Evolutionary conservation across 1,140 invertebrate genomes (phyloP).

Genomic region (Anoplolepis gracilipes): DNA sequence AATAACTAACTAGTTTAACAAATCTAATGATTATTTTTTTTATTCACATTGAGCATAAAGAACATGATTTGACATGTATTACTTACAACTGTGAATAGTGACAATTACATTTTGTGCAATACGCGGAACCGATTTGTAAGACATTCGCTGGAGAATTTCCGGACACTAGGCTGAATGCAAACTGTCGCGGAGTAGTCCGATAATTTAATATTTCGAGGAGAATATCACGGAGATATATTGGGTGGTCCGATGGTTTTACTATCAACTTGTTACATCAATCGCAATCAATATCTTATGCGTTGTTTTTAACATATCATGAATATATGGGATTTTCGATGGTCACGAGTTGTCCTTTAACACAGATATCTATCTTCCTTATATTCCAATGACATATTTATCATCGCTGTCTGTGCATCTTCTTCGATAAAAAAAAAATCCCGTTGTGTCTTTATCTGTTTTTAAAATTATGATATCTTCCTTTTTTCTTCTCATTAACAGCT

Average conservation of each 20-base stretch:
- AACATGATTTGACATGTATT: not conserved
- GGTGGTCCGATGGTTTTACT: not conserved
- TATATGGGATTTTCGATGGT: not conserved
- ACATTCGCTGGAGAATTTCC: not conserved
- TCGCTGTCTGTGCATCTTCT: conserved; percentile 2
- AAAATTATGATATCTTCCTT: conserved; percentile 34
- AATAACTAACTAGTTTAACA: not conserved
- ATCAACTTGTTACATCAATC: conserved; percentile 18
- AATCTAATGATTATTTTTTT: conserved; percentile 7
- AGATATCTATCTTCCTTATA: conserved; percentile 16
- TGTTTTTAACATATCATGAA: conserved; percentile 58
- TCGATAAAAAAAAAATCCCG: not conserved
- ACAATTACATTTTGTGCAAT: not conserved
- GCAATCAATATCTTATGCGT: not conserved
- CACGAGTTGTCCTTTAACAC: conserved; percentile 18
- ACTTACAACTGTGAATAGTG: not conserved
- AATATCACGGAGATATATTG: not conserved
- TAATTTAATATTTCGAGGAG: conserved; percentile 9
- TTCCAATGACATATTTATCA: conserved; percentile 24
- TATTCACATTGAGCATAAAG: not conserved
- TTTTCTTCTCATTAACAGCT: not conserved
- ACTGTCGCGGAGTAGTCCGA: not conserved
- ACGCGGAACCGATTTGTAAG: not conserved
- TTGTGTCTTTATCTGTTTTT: conserved; percentile 34
- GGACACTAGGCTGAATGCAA: not conserved